Evolutionary conservation across 1,140 invertebrate species (phyloP).

Genomic region (Teleogryllus occipitalis): DNA sequence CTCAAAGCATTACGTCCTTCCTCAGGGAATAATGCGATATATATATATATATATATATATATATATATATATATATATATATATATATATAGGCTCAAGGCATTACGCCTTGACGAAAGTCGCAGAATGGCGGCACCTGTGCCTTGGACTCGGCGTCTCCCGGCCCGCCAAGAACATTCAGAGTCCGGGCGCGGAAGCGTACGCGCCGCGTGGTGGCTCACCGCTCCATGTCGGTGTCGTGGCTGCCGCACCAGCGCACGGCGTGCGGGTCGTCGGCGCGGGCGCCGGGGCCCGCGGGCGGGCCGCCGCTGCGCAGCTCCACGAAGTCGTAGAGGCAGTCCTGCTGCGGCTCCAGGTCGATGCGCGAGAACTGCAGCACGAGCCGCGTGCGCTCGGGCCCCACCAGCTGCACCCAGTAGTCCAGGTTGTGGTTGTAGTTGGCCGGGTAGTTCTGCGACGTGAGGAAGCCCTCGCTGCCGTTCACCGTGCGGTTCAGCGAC

Average conservation of each 20-base stretch:
- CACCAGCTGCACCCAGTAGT: constrained; percentile 51
- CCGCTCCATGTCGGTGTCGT: constrained; percentile 18
- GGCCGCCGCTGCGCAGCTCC: constrained; percentile 37
- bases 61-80: background rate
- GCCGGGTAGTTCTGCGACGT: constrained; percentile 55
- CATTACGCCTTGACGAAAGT: background rate
- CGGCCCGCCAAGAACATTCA: too few relatives aligned
- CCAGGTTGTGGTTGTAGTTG: constrained; percentile 56
- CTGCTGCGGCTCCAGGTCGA: constrained; percentile 63
- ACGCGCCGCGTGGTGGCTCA: constrained; percentile 9
- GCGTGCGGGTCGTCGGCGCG: background rate
- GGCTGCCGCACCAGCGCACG: constrained; percentile 11
- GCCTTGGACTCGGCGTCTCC: too few relatives aligned
- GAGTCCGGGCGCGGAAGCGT: too few relatives aligned
- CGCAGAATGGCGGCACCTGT: too few relatives aligned
- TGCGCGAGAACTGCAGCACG: constrained; percentile 51
- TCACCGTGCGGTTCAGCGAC: constrained; percentile 39
- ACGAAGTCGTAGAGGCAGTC: constrained; percentile 71
- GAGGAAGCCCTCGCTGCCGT: constrained; percentile 45
- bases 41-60: too few relatives aligned
- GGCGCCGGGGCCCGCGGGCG: constrained; percentile 11
- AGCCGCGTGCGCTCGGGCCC: constrained; percentile 51
- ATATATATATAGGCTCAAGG: background rate
- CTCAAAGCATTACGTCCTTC: too few relatives aligned
- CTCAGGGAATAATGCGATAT: too few relatives aligned